These are phyloP conservation scores for Caenorhabditis sp. DNA, from an alignment of 2,888 invertebrate genomes.

Conservation along the genomic window DNA sequence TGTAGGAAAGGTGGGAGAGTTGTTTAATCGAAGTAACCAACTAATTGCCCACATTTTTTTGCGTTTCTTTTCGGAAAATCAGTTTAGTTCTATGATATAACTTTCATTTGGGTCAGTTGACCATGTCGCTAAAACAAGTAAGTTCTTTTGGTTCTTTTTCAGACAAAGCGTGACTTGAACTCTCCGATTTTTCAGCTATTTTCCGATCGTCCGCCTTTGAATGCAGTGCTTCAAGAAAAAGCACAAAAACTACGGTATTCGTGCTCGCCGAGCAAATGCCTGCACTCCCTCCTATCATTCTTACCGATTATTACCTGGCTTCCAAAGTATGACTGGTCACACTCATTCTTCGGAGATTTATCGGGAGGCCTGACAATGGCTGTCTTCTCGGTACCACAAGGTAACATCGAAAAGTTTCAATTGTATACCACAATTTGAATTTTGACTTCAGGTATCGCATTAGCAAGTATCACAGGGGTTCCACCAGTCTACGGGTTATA, in stretches of 20 bases:
- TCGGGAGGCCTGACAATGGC: slow-evolving; percentile 78
- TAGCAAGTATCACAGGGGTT: slow-evolving; percentile 77
- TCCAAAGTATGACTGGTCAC: slow-evolving; percentile 74
- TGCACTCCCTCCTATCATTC: slow-evolving; percentile 55
- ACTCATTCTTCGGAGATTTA: slow-evolving; percentile 76
- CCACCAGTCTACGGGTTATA: slow-evolving; percentile 78
- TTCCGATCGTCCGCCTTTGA: slow-evolving; percentile 56
- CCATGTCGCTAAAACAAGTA: slow-evolving; percentile 35
- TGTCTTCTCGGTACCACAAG: slow-evolving; percentile 77
- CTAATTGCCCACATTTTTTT: neutral
- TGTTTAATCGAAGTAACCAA: slow-evolving; percentile 9
- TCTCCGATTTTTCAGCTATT: slow-evolving; percentile 41
- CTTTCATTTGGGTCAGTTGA: neutral
- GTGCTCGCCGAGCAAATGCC: slow-evolving; percentile 50
- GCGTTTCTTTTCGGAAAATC: too few species aligned
- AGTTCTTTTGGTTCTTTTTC: too few species aligned
- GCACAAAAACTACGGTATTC: slow-evolving; percentile 37
- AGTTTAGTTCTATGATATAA: slow-evolving; percentile 23
- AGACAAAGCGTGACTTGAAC: too few species aligned
- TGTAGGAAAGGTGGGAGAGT: neutral
- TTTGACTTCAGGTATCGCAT: slow-evolving; percentile 72
- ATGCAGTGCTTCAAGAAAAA: slow-evolving; percentile 55
- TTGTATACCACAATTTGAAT: neutral
- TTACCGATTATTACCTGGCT: slow-evolving; percentile 67
- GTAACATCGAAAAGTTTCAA: slow-evolving; percentile 45